These are phyloP conservation scores for Bos javanicus DNA, from an alignment of 2,113 vertebrate species.

Conservation along the genomic window DNA sequence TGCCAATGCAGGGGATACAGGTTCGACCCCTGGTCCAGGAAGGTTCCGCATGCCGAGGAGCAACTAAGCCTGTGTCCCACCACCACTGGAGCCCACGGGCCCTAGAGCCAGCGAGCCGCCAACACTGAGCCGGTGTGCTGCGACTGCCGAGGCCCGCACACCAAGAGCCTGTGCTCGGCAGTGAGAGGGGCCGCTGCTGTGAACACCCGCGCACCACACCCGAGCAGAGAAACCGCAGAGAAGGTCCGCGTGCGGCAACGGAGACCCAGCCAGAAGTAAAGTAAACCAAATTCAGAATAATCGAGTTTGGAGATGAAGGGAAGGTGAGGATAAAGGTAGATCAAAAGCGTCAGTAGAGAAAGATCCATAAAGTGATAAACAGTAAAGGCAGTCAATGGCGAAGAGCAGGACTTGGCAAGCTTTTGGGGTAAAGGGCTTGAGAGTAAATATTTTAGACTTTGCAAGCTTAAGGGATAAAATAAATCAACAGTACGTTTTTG, in stretches of 20 bases:
- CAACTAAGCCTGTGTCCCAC: fast-evolving
- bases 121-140: fast-evolving
- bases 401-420: not conserved
- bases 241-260: fast-evolving
- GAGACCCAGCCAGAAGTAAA: not conserved
- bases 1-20: not conserved
- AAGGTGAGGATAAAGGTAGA: not conserved
- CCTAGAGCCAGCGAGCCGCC: not conserved
- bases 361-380: not conserved
- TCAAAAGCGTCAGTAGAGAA: not conserved
- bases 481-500: not conserved
- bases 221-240: fast-evolving
- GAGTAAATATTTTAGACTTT: not conserved
- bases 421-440: not conserved
- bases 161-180: not conserved
- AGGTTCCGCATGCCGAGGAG: fast-evolving
- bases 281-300: not conserved
- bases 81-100: fast-evolving
- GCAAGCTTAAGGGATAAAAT: not conserved
- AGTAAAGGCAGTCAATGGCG: not conserved
- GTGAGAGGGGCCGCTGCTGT: not conserved
- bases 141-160: fast-evolving
- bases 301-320: not conserved
- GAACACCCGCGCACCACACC: fast-evolving
- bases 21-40: not conserved